Percentiles rank a stretch among this genome's conserved stretches.
Evolutionary conservation across 2,113 vertebrate species (phyloP).

Genomic region (Sminthopsis crassicaudata): DNA sequence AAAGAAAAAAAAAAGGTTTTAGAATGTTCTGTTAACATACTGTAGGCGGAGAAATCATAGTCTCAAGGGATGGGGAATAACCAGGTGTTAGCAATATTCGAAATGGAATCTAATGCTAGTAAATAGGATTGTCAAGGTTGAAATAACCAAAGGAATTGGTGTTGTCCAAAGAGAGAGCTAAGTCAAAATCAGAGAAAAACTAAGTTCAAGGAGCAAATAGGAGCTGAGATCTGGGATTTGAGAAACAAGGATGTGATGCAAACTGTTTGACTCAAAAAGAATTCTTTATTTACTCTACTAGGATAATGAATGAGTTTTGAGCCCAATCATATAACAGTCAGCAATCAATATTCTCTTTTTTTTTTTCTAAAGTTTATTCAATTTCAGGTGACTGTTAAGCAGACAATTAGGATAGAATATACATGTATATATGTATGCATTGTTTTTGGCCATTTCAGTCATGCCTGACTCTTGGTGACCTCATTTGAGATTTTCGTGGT

Average conservation of each 20-base stretch:
- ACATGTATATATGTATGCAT: too few relatives aligned
- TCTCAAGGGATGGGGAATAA: neutral
- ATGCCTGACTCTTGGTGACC: too few relatives aligned
- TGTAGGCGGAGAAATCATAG: neutral
- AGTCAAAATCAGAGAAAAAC: neutral
- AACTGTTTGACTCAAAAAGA: neutral
- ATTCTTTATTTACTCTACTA: neutral
- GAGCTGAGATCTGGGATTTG: neutral
- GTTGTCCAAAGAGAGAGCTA: neutral
- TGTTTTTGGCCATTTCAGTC: too few relatives aligned
- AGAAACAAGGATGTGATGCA: neutral
- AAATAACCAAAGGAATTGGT: neutral
- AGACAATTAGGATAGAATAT: neutral
- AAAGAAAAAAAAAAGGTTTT: neutral
- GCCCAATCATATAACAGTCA: neutral
- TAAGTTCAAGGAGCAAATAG: neutral
- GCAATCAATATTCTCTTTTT: neutral
- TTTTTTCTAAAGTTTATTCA: neutral
- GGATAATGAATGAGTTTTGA: neutral
- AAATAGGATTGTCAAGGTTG: neutral
- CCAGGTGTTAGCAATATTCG: neutral
- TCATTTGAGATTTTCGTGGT: too few relatives aligned
- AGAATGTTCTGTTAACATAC: neutral
- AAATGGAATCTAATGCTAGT: neutral
- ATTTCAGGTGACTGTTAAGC: neutral